These are phyloP conservation scores for Tapirus terrestris DNA, from an alignment of 2,113 vertebrate species.

Conservation along the genomic window DNA sequence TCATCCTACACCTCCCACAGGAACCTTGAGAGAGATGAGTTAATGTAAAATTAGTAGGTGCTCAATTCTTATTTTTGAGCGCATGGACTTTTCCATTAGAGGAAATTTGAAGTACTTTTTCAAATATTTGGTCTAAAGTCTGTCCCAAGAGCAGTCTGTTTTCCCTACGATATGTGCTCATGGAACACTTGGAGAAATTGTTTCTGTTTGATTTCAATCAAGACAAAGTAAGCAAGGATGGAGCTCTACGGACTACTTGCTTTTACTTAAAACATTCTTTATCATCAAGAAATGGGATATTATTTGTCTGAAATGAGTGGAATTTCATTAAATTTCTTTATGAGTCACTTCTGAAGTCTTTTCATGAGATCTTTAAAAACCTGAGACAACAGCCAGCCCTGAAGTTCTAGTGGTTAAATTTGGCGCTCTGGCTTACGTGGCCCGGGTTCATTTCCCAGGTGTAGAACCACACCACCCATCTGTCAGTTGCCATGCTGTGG, in stretches of 20 bases:
- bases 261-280: slow-evolving; percentile 49
- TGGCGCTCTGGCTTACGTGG: no score
- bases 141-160: neutral
- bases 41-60: neutral
- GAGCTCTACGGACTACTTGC: neutral
- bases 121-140: neutral
- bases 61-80: neutral
- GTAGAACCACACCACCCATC: no score
- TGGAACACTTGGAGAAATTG: neutral
- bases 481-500: no score
- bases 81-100: neutral
- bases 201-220: slow-evolving; percentile 15
- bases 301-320: slow-evolving; percentile 11
- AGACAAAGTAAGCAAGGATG: neutral
- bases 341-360: slow-evolving; percentile 42
- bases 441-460: no score
- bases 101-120: slow-evolving; percentile 27
- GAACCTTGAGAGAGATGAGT: neutral
- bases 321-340: slow-evolving; percentile 52
- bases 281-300: neutral
- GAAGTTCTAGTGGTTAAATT: no score
- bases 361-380: slow-evolving; percentile 20
- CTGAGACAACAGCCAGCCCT: neutral
- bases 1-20: neutral
- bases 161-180: neutral